Percentiles rank a stretch among this genome's conserved stretches.
Evolutionary conservation across 2,113 vertebrate species (phyloP).

Genomic region (Enhydra lutris): DNA sequence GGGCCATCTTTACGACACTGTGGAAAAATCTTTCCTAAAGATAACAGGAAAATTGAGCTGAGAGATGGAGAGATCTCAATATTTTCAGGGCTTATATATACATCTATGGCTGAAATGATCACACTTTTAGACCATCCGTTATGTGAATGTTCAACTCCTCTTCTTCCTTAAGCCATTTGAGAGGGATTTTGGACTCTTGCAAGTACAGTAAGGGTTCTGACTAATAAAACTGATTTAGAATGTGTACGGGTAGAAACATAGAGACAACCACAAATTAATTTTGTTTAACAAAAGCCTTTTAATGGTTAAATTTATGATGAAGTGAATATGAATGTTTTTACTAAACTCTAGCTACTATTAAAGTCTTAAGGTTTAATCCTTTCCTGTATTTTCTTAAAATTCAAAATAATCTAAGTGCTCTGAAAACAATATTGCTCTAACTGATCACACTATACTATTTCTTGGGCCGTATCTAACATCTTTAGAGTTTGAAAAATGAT

Average conservation of each 20-base stretch:
- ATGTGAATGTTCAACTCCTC: neutral
- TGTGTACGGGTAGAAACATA: conserved; percentile 8
- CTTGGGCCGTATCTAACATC: neutral
- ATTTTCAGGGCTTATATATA: neutral
- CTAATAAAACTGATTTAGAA: conserved; percentile 51
- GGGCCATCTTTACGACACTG: rapidly evolving
- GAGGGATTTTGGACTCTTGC: neutral
- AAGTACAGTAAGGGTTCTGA: neutral
- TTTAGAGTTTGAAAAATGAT: conserved; percentile 40
- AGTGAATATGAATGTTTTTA: conserved; percentile 3
- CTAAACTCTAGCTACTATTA: neutral
- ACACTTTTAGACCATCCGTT: neutral
- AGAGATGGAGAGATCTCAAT: neutral
- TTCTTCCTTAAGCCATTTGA: neutral
- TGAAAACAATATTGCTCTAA: conserved; percentile 3
- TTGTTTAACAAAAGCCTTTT: conserved; percentile 33
- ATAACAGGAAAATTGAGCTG: neutral
- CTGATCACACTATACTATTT: neutral
- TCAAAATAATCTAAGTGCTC: conserved; percentile 14
- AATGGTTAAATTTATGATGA: conserved; percentile 33
- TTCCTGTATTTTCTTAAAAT: neutral
- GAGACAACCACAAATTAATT: neutral
- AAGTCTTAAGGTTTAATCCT: neutral
- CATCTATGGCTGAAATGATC: neutral
- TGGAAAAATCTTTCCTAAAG: neutral